phyloP scores from a whole-genome alignment of 2,888 invertebrate species.

The Calliopum simillimum region DNA sequence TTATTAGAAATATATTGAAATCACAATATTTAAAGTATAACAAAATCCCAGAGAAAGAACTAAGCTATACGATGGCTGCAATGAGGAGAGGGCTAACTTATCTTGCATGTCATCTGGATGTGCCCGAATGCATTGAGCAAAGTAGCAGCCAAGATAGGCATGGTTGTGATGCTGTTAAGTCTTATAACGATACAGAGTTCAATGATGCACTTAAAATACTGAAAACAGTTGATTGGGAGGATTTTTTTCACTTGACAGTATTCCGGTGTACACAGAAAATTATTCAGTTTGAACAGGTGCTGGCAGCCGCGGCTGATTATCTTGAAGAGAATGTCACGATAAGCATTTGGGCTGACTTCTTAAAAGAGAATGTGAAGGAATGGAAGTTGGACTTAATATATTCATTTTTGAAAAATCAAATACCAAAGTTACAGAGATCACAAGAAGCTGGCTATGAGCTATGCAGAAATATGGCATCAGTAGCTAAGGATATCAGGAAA shows the following conservation, averaged over 20 bases:
- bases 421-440: background rate
- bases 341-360: no score
- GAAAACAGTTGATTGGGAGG: background rate
- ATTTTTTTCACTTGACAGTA: background rate
- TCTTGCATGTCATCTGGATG: background rate
- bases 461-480: no score
- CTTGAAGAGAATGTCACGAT: background rate
- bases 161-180: background rate
- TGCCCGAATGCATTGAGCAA: constrained; percentile 3
- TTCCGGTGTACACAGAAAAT: background rate
- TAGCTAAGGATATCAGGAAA: no score
- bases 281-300: background rate
- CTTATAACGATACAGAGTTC: background rate
- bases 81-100: background rate
- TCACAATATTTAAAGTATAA: background rate
- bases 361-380: background rate
- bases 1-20: no score
- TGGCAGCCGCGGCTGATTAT: background rate
- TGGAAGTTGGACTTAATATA: background rate
- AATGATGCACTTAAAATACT: background rate
- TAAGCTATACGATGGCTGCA: background rate
- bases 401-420: background rate
- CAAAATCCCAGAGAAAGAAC: background rate
- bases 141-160: no score
- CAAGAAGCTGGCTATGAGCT: no score